Evolutionary conservation across 64 coral and sea anemone species (phyloP).

Genomic region (Porites australiensis): DNA sequence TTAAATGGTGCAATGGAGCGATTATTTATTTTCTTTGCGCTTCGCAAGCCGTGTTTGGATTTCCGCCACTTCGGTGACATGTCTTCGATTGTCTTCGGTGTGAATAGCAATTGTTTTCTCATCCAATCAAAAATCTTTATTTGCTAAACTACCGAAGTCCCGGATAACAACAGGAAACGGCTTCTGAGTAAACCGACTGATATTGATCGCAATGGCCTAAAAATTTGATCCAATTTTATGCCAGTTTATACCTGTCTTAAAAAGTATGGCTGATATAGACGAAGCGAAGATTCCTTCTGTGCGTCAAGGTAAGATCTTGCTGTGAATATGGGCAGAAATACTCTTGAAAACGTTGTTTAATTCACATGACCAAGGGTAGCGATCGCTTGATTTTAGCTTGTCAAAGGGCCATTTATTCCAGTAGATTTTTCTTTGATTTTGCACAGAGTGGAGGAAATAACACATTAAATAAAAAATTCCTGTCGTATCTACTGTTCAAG

Average conservation of each 20-base stretch:
- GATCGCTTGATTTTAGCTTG: not conserved
- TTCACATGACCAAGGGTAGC: not conserved
- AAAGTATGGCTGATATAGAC: conserved; percentile 74
- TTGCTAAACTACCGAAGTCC: conserved; percentile 38
- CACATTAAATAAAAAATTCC: too few relatives aligned
- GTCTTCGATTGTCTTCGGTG: too few relatives aligned
- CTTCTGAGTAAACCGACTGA: conserved; percentile 36
- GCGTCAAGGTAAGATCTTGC: conserved; percentile 62
- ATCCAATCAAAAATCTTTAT: conserved; percentile 56
- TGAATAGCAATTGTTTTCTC: conserved; percentile 37
- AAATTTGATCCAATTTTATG: conserved; percentile 62
- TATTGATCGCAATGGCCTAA: conserved; percentile 32
- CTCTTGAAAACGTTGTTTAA: not conserved
- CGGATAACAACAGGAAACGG: conserved; percentile 63
- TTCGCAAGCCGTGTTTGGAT: conserved; percentile 33
- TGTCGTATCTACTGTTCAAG: too few relatives aligned
- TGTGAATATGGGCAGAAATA: not conserved
- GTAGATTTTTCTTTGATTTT: not conserved
- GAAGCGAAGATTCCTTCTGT: conserved; percentile 60
- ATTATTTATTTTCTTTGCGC: not conserved
- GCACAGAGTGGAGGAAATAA: not conserved
- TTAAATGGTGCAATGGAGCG: not conserved
- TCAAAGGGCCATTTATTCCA: not conserved
- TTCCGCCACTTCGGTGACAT: conserved; percentile 38
- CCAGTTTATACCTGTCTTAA: conserved; percentile 30